Conservation (phyloP, 2,888 invertebrate species). For the Crossocerus cetratus region DNA sequence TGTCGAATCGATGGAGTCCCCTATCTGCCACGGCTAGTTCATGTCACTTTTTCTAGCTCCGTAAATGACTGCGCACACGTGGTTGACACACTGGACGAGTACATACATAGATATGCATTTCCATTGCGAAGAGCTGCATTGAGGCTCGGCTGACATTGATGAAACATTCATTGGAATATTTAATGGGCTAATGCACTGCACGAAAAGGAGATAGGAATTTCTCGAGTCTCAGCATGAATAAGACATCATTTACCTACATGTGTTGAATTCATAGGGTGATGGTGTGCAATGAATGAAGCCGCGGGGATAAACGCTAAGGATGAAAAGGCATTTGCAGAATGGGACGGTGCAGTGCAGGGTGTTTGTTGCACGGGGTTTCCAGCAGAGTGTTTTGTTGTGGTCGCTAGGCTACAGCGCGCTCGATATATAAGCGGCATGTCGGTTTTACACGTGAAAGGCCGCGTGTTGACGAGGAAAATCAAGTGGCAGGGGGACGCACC, state of each 20-base stretch:
- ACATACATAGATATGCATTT: too few species aligned
- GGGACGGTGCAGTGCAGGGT: constrained; percentile 18
- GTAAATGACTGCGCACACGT: constrained; percentile 25
- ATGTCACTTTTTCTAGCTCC: constrained; percentile 4
- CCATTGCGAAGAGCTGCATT: too few species aligned
- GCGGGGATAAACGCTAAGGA: too few species aligned
- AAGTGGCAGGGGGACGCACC: background rate
- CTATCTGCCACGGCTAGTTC: background rate
- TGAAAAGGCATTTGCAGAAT: background rate
- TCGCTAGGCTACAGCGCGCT: constrained; percentile 67
- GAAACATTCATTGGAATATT: too few species aligned
- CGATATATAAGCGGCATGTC: constrained; percentile 60
- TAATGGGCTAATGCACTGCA: too few species aligned
- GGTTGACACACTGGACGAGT: constrained; percentile 20
- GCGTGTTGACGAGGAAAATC: constrained; percentile 11
- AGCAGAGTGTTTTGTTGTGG: constrained; percentile 61
- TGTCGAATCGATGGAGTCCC: constrained; percentile 70
- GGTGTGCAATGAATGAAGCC: too few species aligned
- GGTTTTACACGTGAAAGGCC: constrained; percentile 42
- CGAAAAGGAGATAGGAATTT: too few species aligned
- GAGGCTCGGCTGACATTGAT: too few species aligned
- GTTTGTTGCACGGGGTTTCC: constrained; percentile 22
- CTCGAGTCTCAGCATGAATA: too few species aligned
- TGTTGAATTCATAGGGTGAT: too few species aligned
- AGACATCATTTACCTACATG: too few species aligned